Percentiles rank a stretch among this genome's conserved stretches.
phyloP scores from a whole-genome alignment of 1,140 invertebrate species.

The Drosophila navojoa region DNA sequence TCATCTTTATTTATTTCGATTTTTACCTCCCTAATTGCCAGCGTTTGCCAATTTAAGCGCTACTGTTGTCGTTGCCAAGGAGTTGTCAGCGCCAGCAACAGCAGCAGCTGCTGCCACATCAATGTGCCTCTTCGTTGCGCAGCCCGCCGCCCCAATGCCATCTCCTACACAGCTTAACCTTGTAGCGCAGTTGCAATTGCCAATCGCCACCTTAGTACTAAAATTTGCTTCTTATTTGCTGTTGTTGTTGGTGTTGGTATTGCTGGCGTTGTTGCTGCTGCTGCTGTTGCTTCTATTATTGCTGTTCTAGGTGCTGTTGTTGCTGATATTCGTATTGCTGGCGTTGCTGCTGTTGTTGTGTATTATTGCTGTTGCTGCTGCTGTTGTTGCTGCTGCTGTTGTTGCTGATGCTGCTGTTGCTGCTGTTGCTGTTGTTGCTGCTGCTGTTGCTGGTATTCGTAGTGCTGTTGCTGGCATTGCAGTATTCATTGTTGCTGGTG shows the following conservation, averaged over 20 bases:
- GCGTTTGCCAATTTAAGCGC: constrained; percentile 48
- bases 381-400: neutral
- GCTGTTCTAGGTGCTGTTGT: neutral
- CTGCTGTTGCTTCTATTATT: too few relatives aligned
- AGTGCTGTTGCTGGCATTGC: neutral
- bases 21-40: neutral
- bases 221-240: constrained; percentile 56
- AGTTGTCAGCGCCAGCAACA: constrained; percentile 42
- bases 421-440: neutral
- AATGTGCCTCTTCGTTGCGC: constrained; percentile 9
- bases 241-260: neutral
- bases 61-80: constrained; percentile 20
- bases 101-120: neutral
- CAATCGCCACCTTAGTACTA: constrained; percentile 30
- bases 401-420: neutral
- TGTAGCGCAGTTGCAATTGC: constrained; percentile 22
- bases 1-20: neutral
- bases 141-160: neutral
- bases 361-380: too few relatives aligned
- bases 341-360: too few relatives aligned
- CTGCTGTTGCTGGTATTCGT: neutral
- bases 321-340: neutral
- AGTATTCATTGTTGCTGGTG: neutral
- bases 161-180: neutral
- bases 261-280: constrained; percentile 20